Base-by-base conservation (phyloP, 2,888 invertebrate genomes). In the Pyrocoelia pectoralis region DNA sequence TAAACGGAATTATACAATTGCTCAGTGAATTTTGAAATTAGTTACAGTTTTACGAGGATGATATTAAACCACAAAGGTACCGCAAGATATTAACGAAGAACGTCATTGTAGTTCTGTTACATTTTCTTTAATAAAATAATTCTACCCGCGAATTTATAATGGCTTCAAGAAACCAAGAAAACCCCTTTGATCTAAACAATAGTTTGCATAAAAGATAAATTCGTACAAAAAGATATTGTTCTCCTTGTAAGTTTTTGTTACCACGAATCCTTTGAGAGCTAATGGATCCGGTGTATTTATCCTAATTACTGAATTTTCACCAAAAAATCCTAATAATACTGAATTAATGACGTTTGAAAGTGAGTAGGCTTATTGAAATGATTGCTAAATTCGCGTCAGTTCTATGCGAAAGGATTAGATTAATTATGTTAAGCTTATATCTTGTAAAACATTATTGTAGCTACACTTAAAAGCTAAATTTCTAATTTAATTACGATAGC, bases 301-400 rank as follows among this genome's bases (percentile, higher is more conserved):
- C 9, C 33, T 33, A 33, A 33, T 33, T 2, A n/a, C 8, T 33
- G n/a, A 8, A 33, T 33, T 33, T 43, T 15, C 17, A 15, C 3
- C 3, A 15, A 43, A 43, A 15, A 43, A 43, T 12, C 17, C 2
- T 43, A 8, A 15, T 43, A 6, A 13, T 43, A 3, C 8, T 5
- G 13, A 43, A 13, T 43, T 15, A 15, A 15, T 43, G 28, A 17
- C n/a, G 15, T 12, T 33, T 8, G 15, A 15, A 52, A 38, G 41
- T 43, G 41, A 12, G 54, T 43, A 28, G 41, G n/a, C 33, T 8
- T 5, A 54, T 17, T 19, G 13, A 24, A 14, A 18, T 13, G 8
- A 43, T 54, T 54, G 24, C 24, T 43, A 54, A 54, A 54, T 54
- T 54, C 41, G 41, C 40, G 54, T 43, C 54, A 54, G 41, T 43